phyloP scores from a whole-genome alignment of 2,888 invertebrate species.

The Drosophila colorata region DNA sequence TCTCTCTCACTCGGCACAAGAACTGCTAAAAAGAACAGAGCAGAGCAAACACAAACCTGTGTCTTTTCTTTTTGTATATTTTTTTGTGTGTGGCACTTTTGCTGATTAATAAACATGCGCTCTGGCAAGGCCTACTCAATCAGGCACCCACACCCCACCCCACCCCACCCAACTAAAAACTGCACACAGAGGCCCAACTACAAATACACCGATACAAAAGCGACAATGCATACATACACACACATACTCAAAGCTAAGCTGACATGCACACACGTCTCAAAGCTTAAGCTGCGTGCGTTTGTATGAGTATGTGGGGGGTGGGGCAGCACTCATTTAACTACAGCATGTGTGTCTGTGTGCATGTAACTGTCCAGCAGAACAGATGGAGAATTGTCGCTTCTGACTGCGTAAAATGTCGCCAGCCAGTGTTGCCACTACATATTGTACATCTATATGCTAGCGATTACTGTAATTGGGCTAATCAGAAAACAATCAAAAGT shows the following conservation, averaged over 20 bases:
- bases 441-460: slow-evolving; percentile 5
- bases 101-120: slow-evolving; percentile 78
- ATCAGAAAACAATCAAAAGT: slow-evolving; percentile 45
- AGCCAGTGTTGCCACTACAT: slow-evolving; percentile 11
- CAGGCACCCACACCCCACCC: slow-evolving; percentile 52
- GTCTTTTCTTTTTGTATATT: slow-evolving; percentile 20
- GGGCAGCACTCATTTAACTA: slow-evolving; percentile 35
- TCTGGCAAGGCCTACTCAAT: slow-evolving; percentile 76
- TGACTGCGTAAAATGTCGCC: slow-evolving; percentile 16
- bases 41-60: slow-evolving; percentile 47
- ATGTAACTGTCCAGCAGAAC: slow-evolving; percentile 44
- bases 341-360: slow-evolving; percentile 9
- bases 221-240: slow-evolving; percentile 39
- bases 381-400: slow-evolving; percentile 22
- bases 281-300: slow-evolving; percentile 44
- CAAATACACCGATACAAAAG: slow-evolving; percentile 23
- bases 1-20: slow-evolving; percentile 38
- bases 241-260: slow-evolving; percentile 44
- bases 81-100: slow-evolving; percentile 56
- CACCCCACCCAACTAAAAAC: slow-evolving; percentile 16
- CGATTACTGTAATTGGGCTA: slow-evolving; percentile 29
- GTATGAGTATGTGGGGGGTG: slow-evolving; percentile 9
- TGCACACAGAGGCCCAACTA: slow-evolving; percentile 34
- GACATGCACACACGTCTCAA: slow-evolving; percentile 48
- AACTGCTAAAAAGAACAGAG: slow-evolving; percentile 55